A percentile compares a stretch with the other conserved stretches of the same genome.
Conservation (phyloP, 2,797 vertebrate genomes). For the Labroides dimidiatus region DNA sequence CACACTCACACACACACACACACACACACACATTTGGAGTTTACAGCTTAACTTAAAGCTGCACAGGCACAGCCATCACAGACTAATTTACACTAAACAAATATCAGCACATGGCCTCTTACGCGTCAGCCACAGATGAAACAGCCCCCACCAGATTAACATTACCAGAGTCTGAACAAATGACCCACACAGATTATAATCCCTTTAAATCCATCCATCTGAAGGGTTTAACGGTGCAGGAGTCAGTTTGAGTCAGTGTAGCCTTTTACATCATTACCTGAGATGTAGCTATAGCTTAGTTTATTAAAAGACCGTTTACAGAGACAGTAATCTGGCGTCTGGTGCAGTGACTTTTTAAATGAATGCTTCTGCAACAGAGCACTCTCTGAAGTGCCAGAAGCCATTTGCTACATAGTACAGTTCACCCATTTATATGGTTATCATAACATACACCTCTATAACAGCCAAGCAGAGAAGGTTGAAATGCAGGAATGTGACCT, state of each 20-base stretch:
- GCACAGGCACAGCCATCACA: constrained; percentile 7
- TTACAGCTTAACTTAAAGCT: constrained; percentile 35
- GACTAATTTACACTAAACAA: constrained; percentile 33
- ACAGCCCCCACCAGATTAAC: constrained; percentile 38
- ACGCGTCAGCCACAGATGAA: constrained; percentile 51
- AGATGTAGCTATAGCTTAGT: neutral
- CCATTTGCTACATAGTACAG: constrained; percentile 10
- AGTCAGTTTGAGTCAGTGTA: constrained; percentile 8
- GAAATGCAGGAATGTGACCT: constrained; percentile 53
- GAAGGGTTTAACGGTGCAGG: constrained; percentile 1
- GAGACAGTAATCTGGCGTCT: constrained; percentile 37
- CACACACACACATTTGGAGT: constrained; percentile 54
- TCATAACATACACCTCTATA: constrained; percentile 27
- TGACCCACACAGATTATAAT: constrained; percentile 40
- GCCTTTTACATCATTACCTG: constrained; percentile 13
- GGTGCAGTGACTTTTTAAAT: constrained; percentile 29
- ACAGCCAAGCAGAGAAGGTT: constrained; percentile 34
- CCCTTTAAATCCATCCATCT: neutral
- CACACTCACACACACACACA: constrained; percentile 19
- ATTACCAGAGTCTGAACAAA: constrained; percentile 11
- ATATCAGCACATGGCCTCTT: constrained; percentile 25
- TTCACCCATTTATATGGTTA: constrained; percentile 14
- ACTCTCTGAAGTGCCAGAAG: neutral
- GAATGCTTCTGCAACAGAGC: constrained; percentile 11
- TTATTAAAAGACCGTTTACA: neutral